Conservation (phyloP, 2,113 vertebrate genomes). For the Elgaria multicarinata region DNA sequence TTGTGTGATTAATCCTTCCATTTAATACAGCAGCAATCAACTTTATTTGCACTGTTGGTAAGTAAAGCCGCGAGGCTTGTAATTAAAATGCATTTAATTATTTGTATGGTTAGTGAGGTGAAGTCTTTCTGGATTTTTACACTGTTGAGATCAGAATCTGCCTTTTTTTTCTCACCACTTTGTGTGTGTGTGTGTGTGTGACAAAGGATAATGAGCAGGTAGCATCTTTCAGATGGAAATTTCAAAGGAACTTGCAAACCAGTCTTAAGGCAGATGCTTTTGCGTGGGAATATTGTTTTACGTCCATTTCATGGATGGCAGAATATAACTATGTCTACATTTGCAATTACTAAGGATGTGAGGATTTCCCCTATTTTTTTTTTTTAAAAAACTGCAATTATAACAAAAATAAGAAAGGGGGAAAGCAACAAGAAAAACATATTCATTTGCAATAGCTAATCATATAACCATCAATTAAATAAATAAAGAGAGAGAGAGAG, state of each 20-base stretch:
- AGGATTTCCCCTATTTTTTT: neutral
- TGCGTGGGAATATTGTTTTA: neutral
- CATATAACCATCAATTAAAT: no score
- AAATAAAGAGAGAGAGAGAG: no score
- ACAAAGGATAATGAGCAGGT: neutral
- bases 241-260: neutral
- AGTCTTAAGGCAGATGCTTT: conserved; percentile 4
- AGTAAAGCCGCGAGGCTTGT: conserved; percentile 14
- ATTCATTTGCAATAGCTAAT: no score
- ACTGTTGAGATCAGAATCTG: conserved; percentile 22
- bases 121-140: conserved; percentile 26
- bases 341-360: neutral
- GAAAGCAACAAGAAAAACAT: no score
- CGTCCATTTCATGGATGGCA: conserved; percentile 12
- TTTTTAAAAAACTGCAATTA: no score
- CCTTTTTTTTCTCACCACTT: conserved; percentile 19
- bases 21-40: conserved; percentile 23
- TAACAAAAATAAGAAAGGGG: no score
- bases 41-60: neutral
- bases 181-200: neutral
- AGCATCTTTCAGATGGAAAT: neutral
- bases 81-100: conserved; percentile 32
- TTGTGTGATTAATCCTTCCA: conserved; percentile 2
- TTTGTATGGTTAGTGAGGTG: conserved; percentile 17
- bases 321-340: neutral